Conservation (phyloP, 1,140 invertebrate species). For the Drosophila micromelanica region DNA sequence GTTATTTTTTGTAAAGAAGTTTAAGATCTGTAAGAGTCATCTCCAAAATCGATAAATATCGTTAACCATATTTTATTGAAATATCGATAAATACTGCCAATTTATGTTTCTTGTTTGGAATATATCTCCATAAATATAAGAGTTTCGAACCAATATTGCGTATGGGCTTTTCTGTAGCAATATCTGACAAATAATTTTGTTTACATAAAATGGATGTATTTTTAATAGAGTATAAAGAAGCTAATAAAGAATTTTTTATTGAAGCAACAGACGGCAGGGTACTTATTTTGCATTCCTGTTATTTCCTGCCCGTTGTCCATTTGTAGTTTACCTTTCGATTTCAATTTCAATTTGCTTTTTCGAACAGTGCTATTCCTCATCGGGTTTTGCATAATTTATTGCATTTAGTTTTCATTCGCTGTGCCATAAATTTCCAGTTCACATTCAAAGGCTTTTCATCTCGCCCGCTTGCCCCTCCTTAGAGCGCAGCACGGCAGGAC, state of each 20-base stretch:
- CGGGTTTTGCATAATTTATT: conserved; percentile 75
- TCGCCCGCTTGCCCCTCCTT: not conserved
- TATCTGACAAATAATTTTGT: too few species aligned
- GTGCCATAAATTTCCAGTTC: conserved; percentile 59
- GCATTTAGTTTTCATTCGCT: conserved; percentile 64
- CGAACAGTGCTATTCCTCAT: conserved; percentile 30
- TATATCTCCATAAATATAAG: not conserved
- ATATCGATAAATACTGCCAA: not conserved
- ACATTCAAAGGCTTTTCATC: conserved; percentile 21
- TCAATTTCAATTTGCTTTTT: conserved; percentile 56
- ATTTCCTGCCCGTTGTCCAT: not conserved
- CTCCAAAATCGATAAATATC: not conserved
- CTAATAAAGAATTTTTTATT: too few species aligned
- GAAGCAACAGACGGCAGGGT: not conserved
- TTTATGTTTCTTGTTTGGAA: not conserved
- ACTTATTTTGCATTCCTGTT: conserved; percentile 16
- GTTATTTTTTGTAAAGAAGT: too few species aligned
- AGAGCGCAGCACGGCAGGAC: conserved; percentile 6
- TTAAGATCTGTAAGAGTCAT: too few species aligned
- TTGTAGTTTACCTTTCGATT: conserved; percentile 52
- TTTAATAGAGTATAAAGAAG: too few species aligned
- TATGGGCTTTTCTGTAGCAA: too few species aligned
- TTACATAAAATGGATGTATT: too few species aligned
- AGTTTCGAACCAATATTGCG: too few species aligned
- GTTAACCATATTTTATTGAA: not conserved